These are phyloP conservation scores for Poecilia wingei DNA, from an alignment of 2,797 vertebrate species.

Conservation along the genomic window DNA sequence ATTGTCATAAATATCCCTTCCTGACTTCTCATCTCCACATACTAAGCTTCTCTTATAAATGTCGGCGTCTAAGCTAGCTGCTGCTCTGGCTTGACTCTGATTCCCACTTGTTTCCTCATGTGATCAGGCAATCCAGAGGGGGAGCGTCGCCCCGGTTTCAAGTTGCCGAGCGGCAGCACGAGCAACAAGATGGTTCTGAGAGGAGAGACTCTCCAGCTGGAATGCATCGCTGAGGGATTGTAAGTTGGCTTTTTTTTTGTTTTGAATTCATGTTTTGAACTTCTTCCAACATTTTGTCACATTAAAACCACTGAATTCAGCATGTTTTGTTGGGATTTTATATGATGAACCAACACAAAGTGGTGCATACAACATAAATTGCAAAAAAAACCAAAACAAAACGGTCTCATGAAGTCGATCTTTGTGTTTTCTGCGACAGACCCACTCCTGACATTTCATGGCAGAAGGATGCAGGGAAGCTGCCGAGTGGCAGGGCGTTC, in stretches of 20 bases:
- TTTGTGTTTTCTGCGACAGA: constrained; percentile 69
- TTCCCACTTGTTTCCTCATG: constrained; percentile 11
- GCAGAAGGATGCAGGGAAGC: constrained; percentile 88
- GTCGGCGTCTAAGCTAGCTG: neutral
- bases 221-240: constrained; percentile 97
- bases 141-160: constrained; percentile 87
- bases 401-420: neutral
- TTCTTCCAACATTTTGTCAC: neutral
- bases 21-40: constrained; percentile 8
- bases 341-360: neutral
- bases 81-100: constrained; percentile 16
- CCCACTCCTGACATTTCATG: constrained; percentile 92
- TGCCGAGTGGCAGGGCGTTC: constrained; percentile 83
- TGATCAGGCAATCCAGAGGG: constrained; percentile 85
- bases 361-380: neutral
- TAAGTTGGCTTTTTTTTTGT: constrained; percentile 75
- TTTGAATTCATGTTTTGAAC: neutral
- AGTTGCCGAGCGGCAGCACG: constrained; percentile 84
- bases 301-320: neutral
- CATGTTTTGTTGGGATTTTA: neutral
- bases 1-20: constrained; percentile 5
- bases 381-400: neutral
- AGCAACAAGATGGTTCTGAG: constrained; percentile 91
- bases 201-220: constrained; percentile 89
- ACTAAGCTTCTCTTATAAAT: constrained; percentile 5